These are phyloP conservation scores for Peromyscus attwateri DNA, from an alignment of 2,797 vertebrate genomes.

Conservation along the genomic window DNA sequence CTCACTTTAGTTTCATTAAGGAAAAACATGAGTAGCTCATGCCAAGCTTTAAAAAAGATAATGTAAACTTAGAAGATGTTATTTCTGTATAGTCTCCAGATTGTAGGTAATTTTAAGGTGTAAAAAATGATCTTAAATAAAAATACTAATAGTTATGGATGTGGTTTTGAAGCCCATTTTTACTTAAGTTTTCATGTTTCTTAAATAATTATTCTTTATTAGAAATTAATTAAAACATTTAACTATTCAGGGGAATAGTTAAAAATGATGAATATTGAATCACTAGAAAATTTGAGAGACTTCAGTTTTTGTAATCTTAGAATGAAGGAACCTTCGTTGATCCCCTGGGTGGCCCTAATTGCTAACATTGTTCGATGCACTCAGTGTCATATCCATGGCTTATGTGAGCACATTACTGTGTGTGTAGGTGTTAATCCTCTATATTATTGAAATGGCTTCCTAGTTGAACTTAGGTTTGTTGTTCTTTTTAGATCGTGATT, in stretches of 20 bases:
- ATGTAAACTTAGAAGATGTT: not conserved
- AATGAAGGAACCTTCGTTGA: not conserved
- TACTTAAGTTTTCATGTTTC: not conserved
- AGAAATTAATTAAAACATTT: not conserved
- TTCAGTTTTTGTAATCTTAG: not conserved
- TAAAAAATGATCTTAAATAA: not conserved
- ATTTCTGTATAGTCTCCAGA: not conserved
- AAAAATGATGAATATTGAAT: not conserved
- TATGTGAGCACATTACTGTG: not conserved
- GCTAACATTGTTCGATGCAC: not conserved
- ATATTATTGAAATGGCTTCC: not conserved
- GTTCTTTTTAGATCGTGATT: not conserved
- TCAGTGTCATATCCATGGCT: not conserved
- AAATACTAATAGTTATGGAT: not conserved
- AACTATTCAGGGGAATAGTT: not conserved
- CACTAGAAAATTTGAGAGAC: not conserved
- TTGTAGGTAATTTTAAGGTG: not conserved
- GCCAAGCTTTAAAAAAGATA: not conserved
- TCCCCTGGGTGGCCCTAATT: not conserved
- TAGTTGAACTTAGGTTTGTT: not conserved
- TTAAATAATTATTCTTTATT: not conserved
- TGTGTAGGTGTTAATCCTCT: not conserved
- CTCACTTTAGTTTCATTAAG: constrained; percentile 13
- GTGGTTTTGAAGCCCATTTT: not conserved
- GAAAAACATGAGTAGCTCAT: not conserved